These are phyloP conservation scores for Masticophis lateralis DNA, from an alignment of 2,797 vertebrate genomes.

Conservation along the genomic window DNA sequence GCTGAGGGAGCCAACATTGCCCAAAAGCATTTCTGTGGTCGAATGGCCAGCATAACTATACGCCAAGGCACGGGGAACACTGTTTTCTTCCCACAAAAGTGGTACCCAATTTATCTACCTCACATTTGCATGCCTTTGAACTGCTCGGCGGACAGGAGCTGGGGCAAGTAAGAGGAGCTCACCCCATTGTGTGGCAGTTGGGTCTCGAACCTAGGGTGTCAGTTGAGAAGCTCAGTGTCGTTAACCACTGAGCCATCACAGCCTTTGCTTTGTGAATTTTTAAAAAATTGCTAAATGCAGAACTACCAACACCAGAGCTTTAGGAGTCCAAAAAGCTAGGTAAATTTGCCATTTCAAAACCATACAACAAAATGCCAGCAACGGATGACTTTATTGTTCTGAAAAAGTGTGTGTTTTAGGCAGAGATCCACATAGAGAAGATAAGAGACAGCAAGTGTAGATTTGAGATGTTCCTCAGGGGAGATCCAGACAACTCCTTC, in stretches of 20 bases:
- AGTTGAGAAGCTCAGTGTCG: not conserved
- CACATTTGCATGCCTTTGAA: not conserved
- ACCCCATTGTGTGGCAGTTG: rapidly evolving
- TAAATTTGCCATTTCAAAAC: not conserved
- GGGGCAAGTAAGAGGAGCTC: not conserved
- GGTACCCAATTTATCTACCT: not conserved
- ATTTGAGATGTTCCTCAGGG: not conserved
- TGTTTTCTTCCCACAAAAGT: not conserved
- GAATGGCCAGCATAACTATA: not conserved
- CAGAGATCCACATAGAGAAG: not conserved
- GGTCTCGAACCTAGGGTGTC: not conserved
- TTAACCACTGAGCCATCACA: not conserved
- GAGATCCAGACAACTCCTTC: not conserved
- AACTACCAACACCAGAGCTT: not conserved
- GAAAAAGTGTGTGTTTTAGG: not conserved
- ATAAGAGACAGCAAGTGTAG: not conserved
- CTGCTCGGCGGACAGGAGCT: not conserved
- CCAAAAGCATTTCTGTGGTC: too few species aligned
- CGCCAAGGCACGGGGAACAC: not conserved
- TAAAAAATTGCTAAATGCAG: not conserved
- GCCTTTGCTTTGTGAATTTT: not conserved
- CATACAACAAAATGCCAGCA: not conserved
- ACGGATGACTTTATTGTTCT: not conserved
- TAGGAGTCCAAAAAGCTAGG: not conserved
- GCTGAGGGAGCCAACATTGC: not conserved